A percentile compares a stretch with the other conserved stretches of the same genome.
These are phyloP conservation scores for Pseudomyrmex concolor DNA, from an alignment of 1,140 invertebrate species.

Conservation along the genomic window DNA sequence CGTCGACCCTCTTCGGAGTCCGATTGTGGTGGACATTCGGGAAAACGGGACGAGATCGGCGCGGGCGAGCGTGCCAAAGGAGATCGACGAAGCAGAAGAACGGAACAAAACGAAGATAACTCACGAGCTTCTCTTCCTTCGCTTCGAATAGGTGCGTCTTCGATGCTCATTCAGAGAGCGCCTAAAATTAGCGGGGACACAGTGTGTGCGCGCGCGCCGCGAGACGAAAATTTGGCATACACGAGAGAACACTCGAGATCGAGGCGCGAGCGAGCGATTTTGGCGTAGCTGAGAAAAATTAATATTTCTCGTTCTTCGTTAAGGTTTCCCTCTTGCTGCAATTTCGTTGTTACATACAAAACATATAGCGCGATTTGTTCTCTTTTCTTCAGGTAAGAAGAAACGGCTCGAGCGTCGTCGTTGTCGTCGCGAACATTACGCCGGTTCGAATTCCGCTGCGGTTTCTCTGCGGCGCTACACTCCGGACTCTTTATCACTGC, in stretches of 20 bases:
- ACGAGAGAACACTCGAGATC: too few species aligned
- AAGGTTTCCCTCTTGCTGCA: background rate
- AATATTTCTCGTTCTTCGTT: background rate
- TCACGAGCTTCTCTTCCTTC: background rate
- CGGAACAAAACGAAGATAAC: background rate
- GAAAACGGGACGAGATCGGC: slow-evolving; percentile 72
- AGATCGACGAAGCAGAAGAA: slow-evolving; percentile 1
- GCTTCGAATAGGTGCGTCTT: slow-evolving; percentile 61
- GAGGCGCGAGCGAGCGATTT: too few species aligned
- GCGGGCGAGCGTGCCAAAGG: slow-evolving; percentile 58
- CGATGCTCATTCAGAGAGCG: slow-evolving; percentile 75
- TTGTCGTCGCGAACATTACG: slow-evolving; percentile 4
- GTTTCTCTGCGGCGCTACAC: slow-evolving; percentile 65
- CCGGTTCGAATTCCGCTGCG: slow-evolving; percentile 63
- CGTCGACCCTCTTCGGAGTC: slow-evolving; percentile 70
- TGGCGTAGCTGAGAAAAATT: too few species aligned
- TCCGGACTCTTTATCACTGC: slow-evolving; percentile 70
- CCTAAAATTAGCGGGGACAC: slow-evolving; percentile 77
- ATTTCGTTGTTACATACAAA: background rate
- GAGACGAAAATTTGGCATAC: too few species aligned
- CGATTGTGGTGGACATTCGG: slow-evolving; percentile 77
- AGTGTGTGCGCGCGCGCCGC: too few species aligned
- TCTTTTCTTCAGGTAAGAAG: background rate
- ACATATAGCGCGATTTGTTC: slow-evolving; percentile 1
- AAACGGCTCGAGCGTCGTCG: too few species aligned